Evolutionary conservation across 2,888 invertebrate species (phyloP), one percentile per base, ranked within the genome.

Genomic region (Drosophila neonasuta): DNA sequence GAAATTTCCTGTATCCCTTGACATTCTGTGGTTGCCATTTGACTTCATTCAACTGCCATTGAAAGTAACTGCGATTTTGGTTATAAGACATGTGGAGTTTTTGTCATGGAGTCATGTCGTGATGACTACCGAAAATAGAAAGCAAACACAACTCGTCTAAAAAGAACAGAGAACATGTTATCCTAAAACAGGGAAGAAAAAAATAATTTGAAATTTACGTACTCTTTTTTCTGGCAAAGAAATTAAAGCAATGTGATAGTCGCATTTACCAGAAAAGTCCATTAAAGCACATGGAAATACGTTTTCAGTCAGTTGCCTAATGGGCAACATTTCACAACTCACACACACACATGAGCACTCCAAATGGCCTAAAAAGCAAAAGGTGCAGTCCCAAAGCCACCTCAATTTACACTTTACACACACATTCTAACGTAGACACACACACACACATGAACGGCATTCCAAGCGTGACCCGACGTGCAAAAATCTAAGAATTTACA

Each of bases 401-500:
- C 71, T 71, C 65, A 85, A 77, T 85, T 82, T 77, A 79, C 77
- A 71, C 74, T 66, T 45, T 56, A 51, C 45, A 61, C 34, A 55
- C 61, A 54, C 51, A 62, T 24, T 46, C 36, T 42, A 29, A 66
- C 17, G 41, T 59, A 44, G 51, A 54, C 51, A 39, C 46, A 44
- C 57, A 56, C 36, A 55, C 51, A 59, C 54, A 59, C 41, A 62
- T 42, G 32, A 41, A 44, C 44, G 50, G 13, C 50, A 41, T 36
- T 42, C 13, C 39, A 52, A 50, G 59, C 44, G 49, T 70, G 71
- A 55, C 62, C 69, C 71, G 63, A 82, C 80, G 74, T 80, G 85
- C 70, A 68, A 82, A 85, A 85, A 85, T 74, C 77, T 72, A 63
- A 72, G 74, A 82, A 72, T 85, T 77, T 80, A 65, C 68, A 68